These are phyloP conservation scores for Acrocephalus scirpaceus DNA, from an alignment of 2,797 vertebrate genomes.

Conservation along the genomic window DNA sequence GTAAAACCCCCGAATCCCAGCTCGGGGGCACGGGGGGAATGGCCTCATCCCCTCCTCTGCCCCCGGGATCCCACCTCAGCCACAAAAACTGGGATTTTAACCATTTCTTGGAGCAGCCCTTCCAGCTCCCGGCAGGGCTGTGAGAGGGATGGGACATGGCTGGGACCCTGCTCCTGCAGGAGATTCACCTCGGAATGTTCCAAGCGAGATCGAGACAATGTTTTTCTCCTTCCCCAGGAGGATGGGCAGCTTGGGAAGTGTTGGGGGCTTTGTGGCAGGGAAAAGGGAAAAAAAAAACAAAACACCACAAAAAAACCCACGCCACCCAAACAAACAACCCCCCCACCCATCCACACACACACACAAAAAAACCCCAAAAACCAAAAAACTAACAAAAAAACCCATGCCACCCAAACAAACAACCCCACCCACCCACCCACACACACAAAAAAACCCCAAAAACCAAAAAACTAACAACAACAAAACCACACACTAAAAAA, in stretches of 20 bases:
- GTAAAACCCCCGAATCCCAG: not conserved
- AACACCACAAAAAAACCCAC: no score
- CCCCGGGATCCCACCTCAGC: not conserved
- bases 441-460: no score
- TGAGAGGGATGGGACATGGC: not conserved
- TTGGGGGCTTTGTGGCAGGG: not conserved
- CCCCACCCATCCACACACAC: no score
- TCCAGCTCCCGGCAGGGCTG: not conserved
- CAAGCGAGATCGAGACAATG: not conserved
- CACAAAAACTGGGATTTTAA: fast-evolving
- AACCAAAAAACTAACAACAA: no score
- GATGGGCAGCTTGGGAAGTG: not conserved
- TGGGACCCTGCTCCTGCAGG: not conserved
- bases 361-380: no score
- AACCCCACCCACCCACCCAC: no score
- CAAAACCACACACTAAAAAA: not conserved
- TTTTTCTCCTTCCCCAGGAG: not conserved
- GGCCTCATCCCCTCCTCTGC: no score
- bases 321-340: not conserved
- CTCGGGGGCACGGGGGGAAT: fast-evolving
- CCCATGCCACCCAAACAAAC: not conserved
- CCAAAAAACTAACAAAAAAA: no score
- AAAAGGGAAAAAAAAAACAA: no score
- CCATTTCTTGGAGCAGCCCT: not conserved
- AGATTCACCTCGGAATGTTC: not conserved